A percentile compares a stretch with the other conserved stretches of the same genome.
Conservation (phyloP, 2,888 invertebrate species). For the Ommatoiulus sabulosus region DNA sequence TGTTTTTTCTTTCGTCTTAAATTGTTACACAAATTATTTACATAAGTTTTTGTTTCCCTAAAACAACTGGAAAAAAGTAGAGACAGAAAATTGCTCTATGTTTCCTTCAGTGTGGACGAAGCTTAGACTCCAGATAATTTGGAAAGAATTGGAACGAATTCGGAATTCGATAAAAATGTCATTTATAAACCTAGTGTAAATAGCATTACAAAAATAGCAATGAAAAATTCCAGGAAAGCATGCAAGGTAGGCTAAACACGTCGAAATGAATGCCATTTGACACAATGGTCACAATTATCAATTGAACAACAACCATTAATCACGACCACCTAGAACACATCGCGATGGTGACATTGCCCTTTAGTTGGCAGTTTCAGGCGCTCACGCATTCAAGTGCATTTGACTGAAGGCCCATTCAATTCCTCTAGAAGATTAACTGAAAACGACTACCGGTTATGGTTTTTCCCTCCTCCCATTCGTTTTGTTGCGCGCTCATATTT, state of each 20-base stretch:
- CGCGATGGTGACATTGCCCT: background rate
- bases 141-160: no score
- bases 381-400: background rate
- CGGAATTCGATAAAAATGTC: no score
- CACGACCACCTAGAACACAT: background rate
- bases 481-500: background rate
- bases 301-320: background rate
- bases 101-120: no score
- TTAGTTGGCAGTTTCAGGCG: background rate
- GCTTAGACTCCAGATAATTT: no score
- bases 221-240: no score
- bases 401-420: background rate
- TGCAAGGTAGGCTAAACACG: background rate
- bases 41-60: no score
- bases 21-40: no score
- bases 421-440: background rate
- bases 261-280: background rate
- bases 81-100: no score
- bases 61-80: no score
- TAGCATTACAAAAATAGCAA: no score
- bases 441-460: background rate
- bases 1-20: no score
- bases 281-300: background rate
- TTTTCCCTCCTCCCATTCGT: background rate
- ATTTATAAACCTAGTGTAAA: no score